Conservation (phyloP, 2,888 invertebrate genomes). For the Macrosiphum euphorbiae region DNA sequence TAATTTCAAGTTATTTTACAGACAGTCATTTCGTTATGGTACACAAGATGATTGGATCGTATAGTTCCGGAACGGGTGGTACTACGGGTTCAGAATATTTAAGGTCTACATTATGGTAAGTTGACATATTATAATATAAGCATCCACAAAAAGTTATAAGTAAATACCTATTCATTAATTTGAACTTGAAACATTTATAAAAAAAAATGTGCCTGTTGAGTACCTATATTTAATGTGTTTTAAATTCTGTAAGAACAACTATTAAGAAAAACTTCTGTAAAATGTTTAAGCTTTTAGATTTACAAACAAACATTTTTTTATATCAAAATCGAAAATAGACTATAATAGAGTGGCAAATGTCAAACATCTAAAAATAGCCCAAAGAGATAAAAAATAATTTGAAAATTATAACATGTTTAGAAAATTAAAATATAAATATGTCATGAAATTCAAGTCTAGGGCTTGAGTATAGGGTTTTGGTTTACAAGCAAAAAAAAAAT, state of each 20-base stretch:
- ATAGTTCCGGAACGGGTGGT: slow-evolving; percentile 96
- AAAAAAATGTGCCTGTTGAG: background rate
- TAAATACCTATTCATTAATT: background rate
- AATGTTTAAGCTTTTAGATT: background rate
- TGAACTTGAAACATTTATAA: background rate
- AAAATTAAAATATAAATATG: background rate
- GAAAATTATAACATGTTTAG: background rate
- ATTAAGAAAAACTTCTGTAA: background rate
- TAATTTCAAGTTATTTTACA: slow-evolving; percentile 71
- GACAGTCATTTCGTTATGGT: slow-evolving; percentile 99
- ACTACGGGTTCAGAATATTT: slow-evolving; percentile 99
- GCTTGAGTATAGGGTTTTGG: no score
- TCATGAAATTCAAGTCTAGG: background rate
- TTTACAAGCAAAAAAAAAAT: background rate
- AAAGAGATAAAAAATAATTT: background rate
- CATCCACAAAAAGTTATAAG: background rate
- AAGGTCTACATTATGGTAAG: slow-evolving; percentile 92
- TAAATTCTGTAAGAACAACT: background rate
- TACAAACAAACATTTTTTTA: background rate
- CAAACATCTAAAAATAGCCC: background rate
- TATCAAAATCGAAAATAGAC: background rate
- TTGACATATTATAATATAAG: background rate
- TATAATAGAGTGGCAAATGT: background rate
- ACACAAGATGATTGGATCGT: slow-evolving; percentile 98
- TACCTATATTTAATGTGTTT: background rate